phyloP scores from a whole-genome alignment of 1,140 invertebrate species.

The Drosophila mayri region DNA sequence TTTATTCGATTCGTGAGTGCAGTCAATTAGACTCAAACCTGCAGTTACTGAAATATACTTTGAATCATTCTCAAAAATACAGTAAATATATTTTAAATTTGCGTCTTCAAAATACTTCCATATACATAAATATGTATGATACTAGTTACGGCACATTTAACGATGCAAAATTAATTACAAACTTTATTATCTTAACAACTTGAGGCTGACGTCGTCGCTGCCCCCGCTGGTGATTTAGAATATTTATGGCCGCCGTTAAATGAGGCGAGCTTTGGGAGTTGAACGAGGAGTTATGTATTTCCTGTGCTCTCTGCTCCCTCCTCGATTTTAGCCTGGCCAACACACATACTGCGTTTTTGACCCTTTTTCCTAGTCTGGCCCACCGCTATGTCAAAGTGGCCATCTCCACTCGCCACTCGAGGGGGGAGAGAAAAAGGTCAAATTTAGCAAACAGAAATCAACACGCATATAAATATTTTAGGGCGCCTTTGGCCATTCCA shows the following conservation, averaged over 20 bases:
- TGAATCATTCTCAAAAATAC: constrained; percentile 32
- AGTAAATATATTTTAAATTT: constrained; percentile 2
- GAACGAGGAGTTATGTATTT: constrained; percentile 4
- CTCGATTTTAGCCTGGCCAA: constrained; percentile 9
- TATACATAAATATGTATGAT: constrained; percentile 3
- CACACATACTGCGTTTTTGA: constrained; percentile 60
- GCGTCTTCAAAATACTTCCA: constrained; percentile 7
- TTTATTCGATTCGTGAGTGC: constrained; percentile 59
- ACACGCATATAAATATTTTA: constrained; percentile 81
- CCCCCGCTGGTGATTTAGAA: constrained; percentile 75
- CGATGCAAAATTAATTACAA: constrained; percentile 83
- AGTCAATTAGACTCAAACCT: constrained; percentile 55
- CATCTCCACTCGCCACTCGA: constrained; percentile 44
- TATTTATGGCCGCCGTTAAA: constrained; percentile 79
- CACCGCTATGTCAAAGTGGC: constrained; percentile 59
- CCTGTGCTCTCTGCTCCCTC: not conserved
- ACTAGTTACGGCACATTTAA: constrained; percentile 52
- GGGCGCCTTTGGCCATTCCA: constrained; percentile 30
- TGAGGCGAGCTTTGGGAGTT: constrained; percentile 63
- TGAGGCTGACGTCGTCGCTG: constrained; percentile 46
- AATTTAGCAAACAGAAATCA: constrained; percentile 82
- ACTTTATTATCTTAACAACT: constrained; percentile 82
- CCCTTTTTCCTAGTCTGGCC: constrained; percentile 54
- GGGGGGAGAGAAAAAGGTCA: constrained; percentile 61
- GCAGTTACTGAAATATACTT: constrained; percentile 30